A percentile compares a stretch with the other conserved stretches of the same genome.
Conservation (phyloP, 2,888 invertebrate species). For the Agrochola lychnidis region DNA sequence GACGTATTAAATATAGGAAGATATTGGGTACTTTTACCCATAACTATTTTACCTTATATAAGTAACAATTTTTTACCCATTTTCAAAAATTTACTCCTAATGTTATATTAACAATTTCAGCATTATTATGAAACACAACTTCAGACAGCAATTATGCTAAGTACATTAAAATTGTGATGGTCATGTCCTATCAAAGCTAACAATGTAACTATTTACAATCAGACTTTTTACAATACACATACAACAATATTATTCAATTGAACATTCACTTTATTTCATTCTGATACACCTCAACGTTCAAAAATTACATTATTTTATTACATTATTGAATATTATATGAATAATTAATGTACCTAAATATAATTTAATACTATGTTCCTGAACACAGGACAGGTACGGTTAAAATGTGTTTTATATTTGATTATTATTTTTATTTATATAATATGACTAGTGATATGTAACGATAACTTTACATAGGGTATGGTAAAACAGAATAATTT, state of each 20-base stretch:
- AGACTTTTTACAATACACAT: slow-evolving; percentile 82
- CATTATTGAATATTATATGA: slow-evolving; percentile 57
- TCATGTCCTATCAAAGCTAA: slow-evolving; percentile 70
- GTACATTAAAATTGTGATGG: slow-evolving; percentile 79
- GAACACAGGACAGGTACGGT: slow-evolving; percentile 90
- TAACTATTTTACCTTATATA: slow-evolving; percentile 32
- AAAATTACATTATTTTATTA: slow-evolving; percentile 57
- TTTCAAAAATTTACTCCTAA: slow-evolving; percentile 3
- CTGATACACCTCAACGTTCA: slow-evolving; percentile 52
- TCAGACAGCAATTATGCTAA: slow-evolving; percentile 68
- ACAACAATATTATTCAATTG: slow-evolving; percentile 65
- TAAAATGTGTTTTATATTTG: slow-evolving; percentile 78
- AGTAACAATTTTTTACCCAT: slow-evolving; percentile 20
- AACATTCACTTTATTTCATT: slow-evolving; percentile 56
- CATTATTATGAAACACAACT: slow-evolving; percentile 65
- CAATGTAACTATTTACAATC: slow-evolving; percentile 82
- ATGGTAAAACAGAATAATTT: slow-evolving; percentile 80
- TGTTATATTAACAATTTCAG: not conserved
- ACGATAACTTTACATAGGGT: slow-evolving; percentile 87
- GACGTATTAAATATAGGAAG: slow-evolving; percentile 48
- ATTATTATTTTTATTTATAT: slow-evolving; percentile 78
- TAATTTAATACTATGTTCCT: slow-evolving; percentile 83
- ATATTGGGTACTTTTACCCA: slow-evolving; percentile 11
- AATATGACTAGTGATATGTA: slow-evolving; percentile 90
- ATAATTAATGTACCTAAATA: slow-evolving; percentile 60